Conservation (phyloP, 2,113 vertebrate species). For the Hemichromis elongatus region DNA sequence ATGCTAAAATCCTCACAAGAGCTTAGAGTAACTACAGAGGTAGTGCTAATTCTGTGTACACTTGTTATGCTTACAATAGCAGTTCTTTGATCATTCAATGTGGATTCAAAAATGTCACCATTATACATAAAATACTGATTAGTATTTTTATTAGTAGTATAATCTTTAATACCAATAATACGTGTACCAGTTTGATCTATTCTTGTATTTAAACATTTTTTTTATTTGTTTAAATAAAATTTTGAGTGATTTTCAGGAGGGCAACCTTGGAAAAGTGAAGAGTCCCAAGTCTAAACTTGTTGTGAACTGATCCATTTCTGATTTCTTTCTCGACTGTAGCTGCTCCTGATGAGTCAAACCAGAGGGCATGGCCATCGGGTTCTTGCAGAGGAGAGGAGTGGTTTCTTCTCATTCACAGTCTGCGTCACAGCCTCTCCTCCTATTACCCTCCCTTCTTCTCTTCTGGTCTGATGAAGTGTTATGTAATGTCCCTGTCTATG, state of each 20-base stretch:
- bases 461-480: slow-evolving; percentile 17
- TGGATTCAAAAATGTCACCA: background rate
- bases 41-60: background rate
- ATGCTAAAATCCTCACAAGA: background rate
- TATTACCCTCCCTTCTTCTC: background rate
- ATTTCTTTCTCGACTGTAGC: background rate
- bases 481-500: slow-evolving; percentile 26
- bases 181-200: background rate
- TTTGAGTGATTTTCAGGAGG: background rate
- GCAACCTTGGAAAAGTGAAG: no score
- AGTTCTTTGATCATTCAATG: background rate
- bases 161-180: background rate
- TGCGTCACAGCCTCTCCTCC: background rate
- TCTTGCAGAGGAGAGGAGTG: background rate
- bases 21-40: background rate
- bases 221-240: background rate
- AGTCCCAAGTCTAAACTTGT: background rate
- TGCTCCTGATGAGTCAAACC: background rate
- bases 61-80: background rate
- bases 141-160: no score
- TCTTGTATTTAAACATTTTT: no score
- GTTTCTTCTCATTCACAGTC: background rate
- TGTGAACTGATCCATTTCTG: background rate
- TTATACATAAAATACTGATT: background rate
- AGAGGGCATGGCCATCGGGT: background rate